Percentiles rank a stretch among this genome's conserved stretches.
Evolutionary conservation across 2,113 vertebrate genomes (phyloP).

Genomic region (Pongo pygmaeus): DNA sequence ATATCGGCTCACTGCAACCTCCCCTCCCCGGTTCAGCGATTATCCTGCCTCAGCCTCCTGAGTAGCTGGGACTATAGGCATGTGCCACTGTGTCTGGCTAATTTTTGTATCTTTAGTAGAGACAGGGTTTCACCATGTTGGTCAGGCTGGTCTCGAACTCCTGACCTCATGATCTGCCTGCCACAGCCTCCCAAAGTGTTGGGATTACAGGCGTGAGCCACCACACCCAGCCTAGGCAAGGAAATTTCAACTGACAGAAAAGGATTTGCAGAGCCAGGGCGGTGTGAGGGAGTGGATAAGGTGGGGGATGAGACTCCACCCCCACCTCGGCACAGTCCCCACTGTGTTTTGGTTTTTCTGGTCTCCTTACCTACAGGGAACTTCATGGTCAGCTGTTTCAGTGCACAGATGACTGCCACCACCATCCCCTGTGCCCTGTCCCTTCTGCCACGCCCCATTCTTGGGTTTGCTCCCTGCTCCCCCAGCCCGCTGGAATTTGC

Average conservation of each 20-base stretch:
- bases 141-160: background rate
- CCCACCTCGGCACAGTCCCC: background rate
- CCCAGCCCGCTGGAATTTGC: background rate
- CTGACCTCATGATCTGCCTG: fast-evolving
- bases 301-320: background rate
- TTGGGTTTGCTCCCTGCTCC: background rate
- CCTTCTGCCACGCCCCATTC: background rate
- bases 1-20: too few relatives aligned
- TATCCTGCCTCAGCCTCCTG: too few relatives aligned
- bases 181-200: too few relatives aligned
- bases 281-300: background rate
- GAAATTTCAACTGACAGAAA: background rate
- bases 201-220: too few relatives aligned
- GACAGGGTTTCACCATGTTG: too few relatives aligned
- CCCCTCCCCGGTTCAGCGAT: too few relatives aligned
- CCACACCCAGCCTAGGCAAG: too few relatives aligned
- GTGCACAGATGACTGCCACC: constrained; percentile 83
- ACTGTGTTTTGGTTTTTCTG: background rate
- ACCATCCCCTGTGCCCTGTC: background rate
- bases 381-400: constrained; percentile 82
- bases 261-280: background rate
- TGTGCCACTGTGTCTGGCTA: fast-evolving
- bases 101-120: too few relatives aligned
- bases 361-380: constrained; percentile 71
- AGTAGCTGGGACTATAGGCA: too few relatives aligned